Evolutionary conservation across 2,797 vertebrate species (phyloP).

Genomic region (Xiphophorus birchmanni): DNA sequence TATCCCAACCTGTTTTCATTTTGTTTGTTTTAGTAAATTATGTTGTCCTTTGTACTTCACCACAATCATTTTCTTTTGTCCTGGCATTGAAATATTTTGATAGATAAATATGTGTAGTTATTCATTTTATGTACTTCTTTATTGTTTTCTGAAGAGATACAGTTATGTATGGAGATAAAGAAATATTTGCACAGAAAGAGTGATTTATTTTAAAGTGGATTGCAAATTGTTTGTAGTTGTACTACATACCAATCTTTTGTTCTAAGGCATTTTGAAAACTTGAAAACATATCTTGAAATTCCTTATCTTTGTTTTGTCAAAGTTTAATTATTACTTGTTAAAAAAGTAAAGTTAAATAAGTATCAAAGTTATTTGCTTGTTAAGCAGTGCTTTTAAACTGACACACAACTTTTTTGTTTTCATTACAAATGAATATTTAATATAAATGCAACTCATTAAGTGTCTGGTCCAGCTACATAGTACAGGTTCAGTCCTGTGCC

Average conservation of each 20-base stretch:
- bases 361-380: neutral
- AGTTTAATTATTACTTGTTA: neutral
- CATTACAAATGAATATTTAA: neutral
- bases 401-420: neutral
- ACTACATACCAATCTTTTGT: neutral
- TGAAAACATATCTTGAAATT: neutral
- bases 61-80: neutral
- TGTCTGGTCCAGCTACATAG: neutral
- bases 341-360: neutral
- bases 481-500: neutral
- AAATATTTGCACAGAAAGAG: neutral
- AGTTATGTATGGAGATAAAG: neutral
- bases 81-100: neutral
- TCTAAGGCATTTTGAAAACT: neutral
- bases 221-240: neutral
- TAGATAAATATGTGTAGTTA: neutral
- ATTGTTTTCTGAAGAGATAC: neutral
- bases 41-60: neutral
- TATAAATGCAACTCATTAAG: neutral
- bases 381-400: neutral
- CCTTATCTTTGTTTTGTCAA: neutral
- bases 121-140: neutral
- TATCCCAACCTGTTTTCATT: neutral
- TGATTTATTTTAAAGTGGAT: neutral
- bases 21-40: neutral